Conservation (phyloP, 2,113 vertebrate species). For the Leucoraja erinaceus region DNA sequence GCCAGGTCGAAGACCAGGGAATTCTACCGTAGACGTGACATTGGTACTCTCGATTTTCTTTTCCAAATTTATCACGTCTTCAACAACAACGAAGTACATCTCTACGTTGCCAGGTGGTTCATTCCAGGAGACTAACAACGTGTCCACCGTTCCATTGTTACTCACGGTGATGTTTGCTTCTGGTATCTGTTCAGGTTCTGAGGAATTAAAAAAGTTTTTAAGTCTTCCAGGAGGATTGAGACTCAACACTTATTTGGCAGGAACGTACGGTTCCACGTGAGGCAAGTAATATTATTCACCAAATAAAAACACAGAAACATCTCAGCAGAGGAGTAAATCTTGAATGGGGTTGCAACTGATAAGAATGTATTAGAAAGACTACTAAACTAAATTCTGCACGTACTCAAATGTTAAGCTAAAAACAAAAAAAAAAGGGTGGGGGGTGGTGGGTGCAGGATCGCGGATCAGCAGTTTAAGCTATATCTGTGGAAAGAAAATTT, state of each 20-base stretch:
- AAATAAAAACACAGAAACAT: neutral
- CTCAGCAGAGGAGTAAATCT: neutral
- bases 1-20: slow-evolving; percentile 46
- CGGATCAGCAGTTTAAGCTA: too few relatives aligned
- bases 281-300: neutral
- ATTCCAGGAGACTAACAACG: slow-evolving; percentile 50
- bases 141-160: slow-evolving; percentile 47
- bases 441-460: too few relatives aligned
- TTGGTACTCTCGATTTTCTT: accelerated
- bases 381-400: too few relatives aligned
- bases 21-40: neutral
- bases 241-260: too few relatives aligned
- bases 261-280: too few relatives aligned
- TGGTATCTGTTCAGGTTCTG: slow-evolving; percentile 49
- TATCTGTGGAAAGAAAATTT: too few relatives aligned
- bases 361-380: too few relatives aligned
- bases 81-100: slow-evolving; percentile 41
- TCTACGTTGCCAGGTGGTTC: slow-evolving; percentile 46
- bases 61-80: too few relatives aligned
- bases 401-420: too few relatives aligned
- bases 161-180: slow-evolving; percentile 33
- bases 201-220: neutral
- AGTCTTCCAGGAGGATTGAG: neutral
- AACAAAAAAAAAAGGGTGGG: too few relatives aligned
- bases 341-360: too few relatives aligned